Evolutionary conservation across 2,113 vertebrate genomes (phyloP).

Genomic region (Rhagologus leucostigma): DNA sequence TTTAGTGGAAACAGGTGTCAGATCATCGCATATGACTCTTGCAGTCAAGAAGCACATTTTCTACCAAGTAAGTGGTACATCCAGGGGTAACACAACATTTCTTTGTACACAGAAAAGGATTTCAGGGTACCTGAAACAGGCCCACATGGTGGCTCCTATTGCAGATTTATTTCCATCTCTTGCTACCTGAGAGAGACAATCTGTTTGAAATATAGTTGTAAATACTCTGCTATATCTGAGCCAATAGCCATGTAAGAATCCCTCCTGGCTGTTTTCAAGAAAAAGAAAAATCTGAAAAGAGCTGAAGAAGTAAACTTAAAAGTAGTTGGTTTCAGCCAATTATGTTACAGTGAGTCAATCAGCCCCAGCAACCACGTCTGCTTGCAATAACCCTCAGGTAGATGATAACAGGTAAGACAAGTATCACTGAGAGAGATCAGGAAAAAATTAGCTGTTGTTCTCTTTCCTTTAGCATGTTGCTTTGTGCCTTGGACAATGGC

Average conservation of each 20-base stretch:
- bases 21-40: background rate
- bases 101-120: background rate
- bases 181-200: background rate
- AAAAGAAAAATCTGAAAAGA: background rate
- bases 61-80: background rate
- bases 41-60: background rate
- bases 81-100: conserved; percentile 11
- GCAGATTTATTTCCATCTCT: background rate
- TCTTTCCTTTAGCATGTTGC: rapidly evolving
- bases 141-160: background rate
- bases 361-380: background rate
- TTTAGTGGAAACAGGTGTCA: background rate
- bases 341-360: background rate
- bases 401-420: background rate
- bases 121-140: background rate
- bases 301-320: background rate
- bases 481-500: background rate
- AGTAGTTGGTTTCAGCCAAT: background rate
- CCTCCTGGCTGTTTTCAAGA: background rate
- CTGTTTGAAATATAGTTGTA: background rate
- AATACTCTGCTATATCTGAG: background rate
- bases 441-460: background rate
- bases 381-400: background rate
- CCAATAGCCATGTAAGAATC: background rate
- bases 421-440: background rate